These are phyloP conservation scores for Oryzias celebensis DNA, from an alignment of 2,113 vertebrate species.

Conservation along the genomic window DNA sequence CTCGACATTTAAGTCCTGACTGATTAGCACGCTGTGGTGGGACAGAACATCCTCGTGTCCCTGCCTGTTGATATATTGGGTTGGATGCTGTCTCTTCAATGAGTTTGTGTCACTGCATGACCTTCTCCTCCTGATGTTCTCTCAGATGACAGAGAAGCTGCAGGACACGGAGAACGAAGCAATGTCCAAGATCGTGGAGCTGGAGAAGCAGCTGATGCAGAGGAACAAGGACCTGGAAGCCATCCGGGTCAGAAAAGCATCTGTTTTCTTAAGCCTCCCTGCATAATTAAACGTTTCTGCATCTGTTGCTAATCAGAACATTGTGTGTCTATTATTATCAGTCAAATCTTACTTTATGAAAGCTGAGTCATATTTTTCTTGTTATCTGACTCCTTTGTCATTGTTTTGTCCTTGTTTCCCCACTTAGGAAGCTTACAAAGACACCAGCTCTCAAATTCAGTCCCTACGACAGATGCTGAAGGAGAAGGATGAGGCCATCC, in stretches of 20 bases:
- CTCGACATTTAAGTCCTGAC: background rate
- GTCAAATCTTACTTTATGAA: too few relatives aligned
- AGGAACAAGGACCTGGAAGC: slow-evolving; percentile 90
- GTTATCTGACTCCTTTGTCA: background rate
- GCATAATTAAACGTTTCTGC: background rate
- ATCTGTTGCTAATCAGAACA: background rate
- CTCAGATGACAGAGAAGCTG: slow-evolving; percentile 89
- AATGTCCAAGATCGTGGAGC: slow-evolving; percentile 92
- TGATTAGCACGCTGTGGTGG: background rate
- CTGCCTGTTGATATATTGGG: background rate
- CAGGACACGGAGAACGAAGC: slow-evolving; percentile 96
- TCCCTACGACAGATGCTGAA: slow-evolving; percentile 87
- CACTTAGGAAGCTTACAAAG: slow-evolving; percentile 87
- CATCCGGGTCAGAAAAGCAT: slow-evolving; percentile 78
- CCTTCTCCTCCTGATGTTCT: slow-evolving; percentile 13
- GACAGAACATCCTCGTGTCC: background rate
- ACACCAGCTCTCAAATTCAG: slow-evolving; percentile 86
- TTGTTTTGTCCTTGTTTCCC: background rate
- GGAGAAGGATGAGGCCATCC: slow-evolving; percentile 93
- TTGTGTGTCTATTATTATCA: background rate
- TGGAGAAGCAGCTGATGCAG: slow-evolving; percentile 93
- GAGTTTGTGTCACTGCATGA: slow-evolving; percentile 14
- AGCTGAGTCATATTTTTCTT: background rate
- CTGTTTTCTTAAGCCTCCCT: background rate
- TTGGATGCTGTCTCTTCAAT: slow-evolving; percentile 9